phyloP scores from a whole-genome alignment of 2,113 vertebrate species.

The Seriola rivoliana region DNA sequence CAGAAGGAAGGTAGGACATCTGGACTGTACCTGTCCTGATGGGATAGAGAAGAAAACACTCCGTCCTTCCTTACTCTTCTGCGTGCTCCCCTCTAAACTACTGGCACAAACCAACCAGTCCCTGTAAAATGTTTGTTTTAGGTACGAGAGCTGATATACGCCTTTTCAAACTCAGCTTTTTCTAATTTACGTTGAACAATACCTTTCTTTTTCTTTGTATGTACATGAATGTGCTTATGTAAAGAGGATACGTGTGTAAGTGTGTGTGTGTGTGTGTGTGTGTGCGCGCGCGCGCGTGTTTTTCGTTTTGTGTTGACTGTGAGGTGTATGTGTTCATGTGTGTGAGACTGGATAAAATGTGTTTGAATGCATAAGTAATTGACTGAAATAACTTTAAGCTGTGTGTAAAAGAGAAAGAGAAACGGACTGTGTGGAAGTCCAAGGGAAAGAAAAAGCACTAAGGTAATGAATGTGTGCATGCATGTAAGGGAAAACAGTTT shows the following conservation, averaged over 20 bases:
- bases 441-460: conserved; percentile 68
- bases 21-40: conserved; percentile 68
- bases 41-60: conserved; percentile 78
- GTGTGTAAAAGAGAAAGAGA: conserved; percentile 30
- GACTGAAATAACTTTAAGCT: conserved; percentile 43
- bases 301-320: conserved; percentile 36
- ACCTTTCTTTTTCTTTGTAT: conserved; percentile 73
- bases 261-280: background rate
- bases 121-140: conserved; percentile 60
- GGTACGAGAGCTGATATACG: conserved; percentile 85
- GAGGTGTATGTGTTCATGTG: conserved; percentile 18
- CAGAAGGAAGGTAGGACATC: conserved; percentile 62
- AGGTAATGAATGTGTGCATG: conserved; percentile 60
- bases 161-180: conserved; percentile 75
- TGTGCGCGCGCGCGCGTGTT: conserved; percentile 32
- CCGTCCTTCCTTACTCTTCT: conserved; percentile 78
- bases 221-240: conserved; percentile 61
- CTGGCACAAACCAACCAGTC: conserved; percentile 79
- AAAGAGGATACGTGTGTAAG: conserved; percentile 53
- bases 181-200: conserved; percentile 78
- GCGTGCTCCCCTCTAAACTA: conserved; percentile 68
- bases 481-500: conserved; percentile 29
- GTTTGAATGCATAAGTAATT: conserved; percentile 53
- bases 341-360: conserved; percentile 6
- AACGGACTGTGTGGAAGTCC: conserved; percentile 14